phyloP scores from a whole-genome alignment of 2,797 vertebrate species.

The Coluber constrictor region DNA sequence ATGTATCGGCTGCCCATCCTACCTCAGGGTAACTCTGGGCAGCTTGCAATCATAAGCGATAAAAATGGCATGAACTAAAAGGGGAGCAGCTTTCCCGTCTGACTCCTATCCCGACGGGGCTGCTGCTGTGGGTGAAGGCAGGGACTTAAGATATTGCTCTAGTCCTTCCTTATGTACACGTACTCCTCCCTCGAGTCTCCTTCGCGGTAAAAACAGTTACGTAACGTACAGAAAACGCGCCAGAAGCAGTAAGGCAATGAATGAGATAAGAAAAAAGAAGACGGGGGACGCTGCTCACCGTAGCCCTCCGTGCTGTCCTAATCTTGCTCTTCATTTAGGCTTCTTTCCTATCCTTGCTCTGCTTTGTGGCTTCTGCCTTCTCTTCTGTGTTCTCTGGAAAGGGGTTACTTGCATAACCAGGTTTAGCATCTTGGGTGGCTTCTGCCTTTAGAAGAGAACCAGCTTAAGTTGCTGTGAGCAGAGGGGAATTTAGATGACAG shows the following conservation, averaged over 20 bases:
- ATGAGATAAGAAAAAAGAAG: neutral
- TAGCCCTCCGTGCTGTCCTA: neutral
- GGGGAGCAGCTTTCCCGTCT: neutral
- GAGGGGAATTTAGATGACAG: too few relatives aligned
- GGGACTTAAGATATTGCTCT: neutral
- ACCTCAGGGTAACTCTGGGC: neutral
- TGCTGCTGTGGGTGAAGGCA: fast-evolving
- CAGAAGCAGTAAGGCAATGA: neutral
- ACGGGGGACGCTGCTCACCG: neutral
- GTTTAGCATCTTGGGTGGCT: neutral
- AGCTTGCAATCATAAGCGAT: neutral
- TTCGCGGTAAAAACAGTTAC: neutral
- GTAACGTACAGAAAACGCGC: neutral
- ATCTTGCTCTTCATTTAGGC: neutral
- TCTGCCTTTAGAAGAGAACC: neutral
- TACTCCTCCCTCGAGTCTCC: neutral
- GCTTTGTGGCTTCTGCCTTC: neutral
- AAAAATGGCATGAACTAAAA: neutral
- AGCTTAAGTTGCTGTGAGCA: fast-evolving
- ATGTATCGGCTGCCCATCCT: neutral
- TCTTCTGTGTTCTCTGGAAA: neutral
- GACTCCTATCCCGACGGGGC: neutral
- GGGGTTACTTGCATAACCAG: neutral
- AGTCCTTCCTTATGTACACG: fast-evolving
- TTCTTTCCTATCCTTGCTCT: neutral